A percentile compares a stretch with the other conserved stretches of the same genome.
Evolutionary conservation across 1,140 invertebrate genomes (phyloP).

Genomic region (Teleopsis dalmanni): DNA sequence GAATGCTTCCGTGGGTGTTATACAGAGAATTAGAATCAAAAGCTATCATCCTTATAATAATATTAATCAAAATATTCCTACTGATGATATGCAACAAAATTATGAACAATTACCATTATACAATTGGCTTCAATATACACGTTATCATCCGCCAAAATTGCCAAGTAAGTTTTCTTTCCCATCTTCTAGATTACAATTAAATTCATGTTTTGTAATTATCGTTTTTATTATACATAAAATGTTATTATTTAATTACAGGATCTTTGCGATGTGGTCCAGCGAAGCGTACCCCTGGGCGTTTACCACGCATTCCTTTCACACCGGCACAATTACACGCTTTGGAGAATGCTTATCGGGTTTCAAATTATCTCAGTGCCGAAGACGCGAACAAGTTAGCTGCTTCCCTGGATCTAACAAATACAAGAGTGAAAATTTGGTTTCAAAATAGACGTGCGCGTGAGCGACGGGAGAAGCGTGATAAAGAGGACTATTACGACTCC

Average conservation of each 20-base stretch:
- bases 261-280: constrained; percentile 28
- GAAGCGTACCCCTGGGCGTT: constrained; percentile 49
- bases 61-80: background rate
- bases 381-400: constrained; percentile 46
- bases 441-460: constrained; percentile 69
- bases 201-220: background rate
- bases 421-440: constrained; percentile 75
- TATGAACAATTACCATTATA: constrained; percentile 31
- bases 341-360: constrained; percentile 47
- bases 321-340: constrained; percentile 45
- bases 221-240: background rate
- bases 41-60: constrained; percentile 3
- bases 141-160: constrained; percentile 65
- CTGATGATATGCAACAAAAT: constrained; percentile 5
- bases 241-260: constrained; percentile 20
- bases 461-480: constrained; percentile 51
- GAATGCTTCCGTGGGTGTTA: constrained; percentile 28
- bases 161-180: constrained; percentile 49
- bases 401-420: constrained; percentile 46
- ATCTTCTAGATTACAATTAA: background rate
- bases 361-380: constrained; percentile 48
- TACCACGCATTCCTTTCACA: constrained; percentile 48
- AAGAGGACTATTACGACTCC: constrained; percentile 33
- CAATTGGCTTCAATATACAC: constrained; percentile 63
- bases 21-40: constrained; percentile 16